Evolutionary conservation across 2,888 invertebrate species (phyloP), one percentile per base, ranked within the genome.

Genomic region (Nebria salina): DNA sequence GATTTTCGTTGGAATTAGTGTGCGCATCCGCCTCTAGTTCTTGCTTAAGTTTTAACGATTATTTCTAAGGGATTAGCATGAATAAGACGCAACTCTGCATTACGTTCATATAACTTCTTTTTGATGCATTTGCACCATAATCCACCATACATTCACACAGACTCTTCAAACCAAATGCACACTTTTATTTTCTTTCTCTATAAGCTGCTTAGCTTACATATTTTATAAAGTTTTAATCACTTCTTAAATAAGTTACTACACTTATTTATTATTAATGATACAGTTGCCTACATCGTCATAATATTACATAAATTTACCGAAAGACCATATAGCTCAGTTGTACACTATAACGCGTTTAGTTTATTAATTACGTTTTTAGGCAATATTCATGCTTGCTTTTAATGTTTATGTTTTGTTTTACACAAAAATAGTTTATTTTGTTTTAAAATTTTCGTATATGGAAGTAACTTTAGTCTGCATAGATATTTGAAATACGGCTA

Each of bases 21-120:
- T 34, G 75, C 75, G 80, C 20, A 20, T 20, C 75, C 70, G 75
- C 43, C 70, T 20, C 20, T 20, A 75, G 75, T 75, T 75, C 20
- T 34, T n/a, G 75, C 80, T 80, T 80, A 80, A 80, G 70, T 80
- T 80, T 80, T 80, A 80, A 80, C 80, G 80, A 80, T 80, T 75
- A 80, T 80, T 75, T 75, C 80, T 54, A 8, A 34, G 41, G 80
- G 80, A 80, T 80, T 80, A 80, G 80, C 80, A 80, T 80, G 75
- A 75, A 80, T 80, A 80, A 80, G 75, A 80, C 75, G 75, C 80
- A 80, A 80, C 75, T 75, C 72, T 75, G 72, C 65, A 80, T 80
- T 80, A 80, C 79, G 25, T 68, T 72, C 79, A 75, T 34, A 34
- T 79, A 79, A 79, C 72, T 80, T 75, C 54, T 74, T 80, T 80